A percentile compares a stretch with the other conserved stretches of the same genome.
phyloP scores from a whole-genome alignment of 2,797 vertebrate genomes.

The Craterocephalus amniculus region DNA sequence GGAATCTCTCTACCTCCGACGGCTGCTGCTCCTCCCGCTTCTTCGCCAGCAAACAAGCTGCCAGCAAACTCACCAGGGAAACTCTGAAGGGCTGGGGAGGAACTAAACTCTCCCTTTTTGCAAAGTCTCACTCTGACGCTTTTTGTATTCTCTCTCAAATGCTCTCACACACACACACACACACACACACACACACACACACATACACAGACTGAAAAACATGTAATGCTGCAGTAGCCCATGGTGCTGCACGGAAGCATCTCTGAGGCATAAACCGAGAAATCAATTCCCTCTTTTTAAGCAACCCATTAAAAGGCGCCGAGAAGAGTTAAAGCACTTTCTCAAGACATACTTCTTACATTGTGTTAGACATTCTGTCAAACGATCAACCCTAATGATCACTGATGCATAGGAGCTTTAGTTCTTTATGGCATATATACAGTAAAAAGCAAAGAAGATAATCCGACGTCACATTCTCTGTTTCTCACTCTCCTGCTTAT shows the following conservation, averaged over 20 bases:
- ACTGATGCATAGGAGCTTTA: constrained; percentile 8
- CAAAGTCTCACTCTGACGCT: constrained; percentile 55
- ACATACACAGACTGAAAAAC: constrained; percentile 21
- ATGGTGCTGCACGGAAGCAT: constrained; percentile 59
- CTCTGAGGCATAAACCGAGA: constrained; percentile 72
- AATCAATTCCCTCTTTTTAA: constrained; percentile 83
- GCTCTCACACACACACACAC: not conserved
- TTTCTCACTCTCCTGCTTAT: constrained; percentile 17
- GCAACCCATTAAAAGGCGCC: constrained; percentile 78
- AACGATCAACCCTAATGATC: constrained; percentile 40
- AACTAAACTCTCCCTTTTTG: constrained; percentile 64
- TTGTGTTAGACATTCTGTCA: constrained; percentile 56
- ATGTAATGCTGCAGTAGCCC: constrained; percentile 49
- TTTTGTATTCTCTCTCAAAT: constrained; percentile 23
- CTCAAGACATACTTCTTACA: constrained; percentile 71
- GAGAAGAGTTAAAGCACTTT: constrained; percentile 77
- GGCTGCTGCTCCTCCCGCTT: constrained; percentile 54
- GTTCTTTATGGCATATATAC: constrained; percentile 1
- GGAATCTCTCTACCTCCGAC: constrained; percentile 61
- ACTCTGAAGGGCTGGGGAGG: constrained; percentile 63
- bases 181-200: constrained; percentile 16
- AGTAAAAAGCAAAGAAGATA: constrained; percentile 29
- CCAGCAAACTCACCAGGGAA: constrained; percentile 68
- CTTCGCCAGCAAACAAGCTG: constrained; percentile 69
- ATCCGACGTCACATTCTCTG: constrained; percentile 28